Evolutionary conservation across 1,140 invertebrate species (phyloP).

Genomic region (Gonatopus flavifemur): DNA sequence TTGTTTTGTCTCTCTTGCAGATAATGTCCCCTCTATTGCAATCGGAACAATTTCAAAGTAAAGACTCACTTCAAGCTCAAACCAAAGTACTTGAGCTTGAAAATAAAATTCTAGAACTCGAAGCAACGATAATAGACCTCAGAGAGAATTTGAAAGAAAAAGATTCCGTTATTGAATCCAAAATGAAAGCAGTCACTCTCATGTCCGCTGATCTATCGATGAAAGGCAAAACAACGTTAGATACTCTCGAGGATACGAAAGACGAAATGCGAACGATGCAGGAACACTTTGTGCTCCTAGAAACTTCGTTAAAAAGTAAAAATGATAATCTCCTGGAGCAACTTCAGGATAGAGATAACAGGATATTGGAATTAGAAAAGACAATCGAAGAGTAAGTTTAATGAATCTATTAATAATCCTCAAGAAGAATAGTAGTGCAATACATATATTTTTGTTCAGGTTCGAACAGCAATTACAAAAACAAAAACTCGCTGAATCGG

Average conservation of each 20-base stretch:
- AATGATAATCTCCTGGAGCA: slow-evolving; percentile 57
- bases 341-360: slow-evolving; percentile 63
- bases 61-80: too few relatives aligned
- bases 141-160: slow-evolving; percentile 83
- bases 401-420: background rate
- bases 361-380: slow-evolving; percentile 49
- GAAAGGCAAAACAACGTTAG: slow-evolving; percentile 71
- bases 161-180: slow-evolving; percentile 81
- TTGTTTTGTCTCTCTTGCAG: slow-evolving; percentile 30
- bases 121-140: slow-evolving; percentile 68
- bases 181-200: slow-evolving; percentile 78
- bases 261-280: slow-evolving; percentile 81
- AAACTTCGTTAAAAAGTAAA: slow-evolving; percentile 71
- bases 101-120: slow-evolving; percentile 64
- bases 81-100: slow-evolving; percentile 56
- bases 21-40: slow-evolving; percentile 29
- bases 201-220: slow-evolving; percentile 74
- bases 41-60: slow-evolving; percentile 44
- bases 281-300: slow-evolving; percentile 71
- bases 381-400: slow-evolving; percentile 38
- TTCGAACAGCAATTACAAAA: slow-evolving; percentile 36
- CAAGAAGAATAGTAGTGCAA: background rate
- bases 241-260: slow-evolving; percentile 75
- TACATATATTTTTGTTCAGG: slow-evolving; percentile 25
- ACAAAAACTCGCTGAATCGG: slow-evolving; percentile 40